Conservation (phyloP, 2,797 vertebrate species). For the Macropus fuliginosus region DNA sequence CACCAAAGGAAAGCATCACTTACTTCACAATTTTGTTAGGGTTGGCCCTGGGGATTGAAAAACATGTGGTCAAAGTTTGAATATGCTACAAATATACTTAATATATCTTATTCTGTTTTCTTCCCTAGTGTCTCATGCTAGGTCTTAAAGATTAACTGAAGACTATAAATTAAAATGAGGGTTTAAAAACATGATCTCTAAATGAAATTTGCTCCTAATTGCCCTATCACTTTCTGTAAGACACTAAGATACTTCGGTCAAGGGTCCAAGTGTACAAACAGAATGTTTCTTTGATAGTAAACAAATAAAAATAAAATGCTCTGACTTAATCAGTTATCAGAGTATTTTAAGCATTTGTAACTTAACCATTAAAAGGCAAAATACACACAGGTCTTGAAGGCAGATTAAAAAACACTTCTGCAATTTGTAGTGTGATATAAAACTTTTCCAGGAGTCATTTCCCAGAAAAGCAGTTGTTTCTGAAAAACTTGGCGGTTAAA, state of each 20-base stretch:
- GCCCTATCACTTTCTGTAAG: conserved; percentile 15
- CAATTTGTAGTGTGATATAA: conserved; percentile 4
- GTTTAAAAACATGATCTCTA: conserved; percentile 24
- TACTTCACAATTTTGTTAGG: background rate
- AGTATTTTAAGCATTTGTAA: conserved; percentile 57
- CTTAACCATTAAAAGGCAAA: conserved; percentile 61
- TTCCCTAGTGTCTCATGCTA: background rate
- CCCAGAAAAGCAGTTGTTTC: background rate
- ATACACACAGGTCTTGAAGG: conserved; percentile 38
- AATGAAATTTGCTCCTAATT: conserved; percentile 32
- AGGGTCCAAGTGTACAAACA: background rate
- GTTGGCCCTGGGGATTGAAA: background rate
- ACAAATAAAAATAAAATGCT: background rate
- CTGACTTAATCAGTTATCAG: conserved; percentile 44
- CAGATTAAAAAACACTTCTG: background rate
- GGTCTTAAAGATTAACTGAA: conserved; percentile 38
- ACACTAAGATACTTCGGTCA: background rate
- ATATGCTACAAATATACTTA: conserved; percentile 1
- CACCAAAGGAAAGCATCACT: background rate
- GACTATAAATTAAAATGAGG: conserved; percentile 26
- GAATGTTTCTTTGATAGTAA: background rate
- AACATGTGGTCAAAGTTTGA: conserved; percentile 23
- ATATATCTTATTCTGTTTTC: conserved; percentile 16
- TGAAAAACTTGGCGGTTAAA: background rate
- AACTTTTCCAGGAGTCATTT: conserved; percentile 41